A percentile compares a stretch with the other conserved stretches of the same genome.
phyloP scores from a whole-genome alignment of 64 coral and sea anemone genomes.

The Actinia tenebrosa region DNA sequence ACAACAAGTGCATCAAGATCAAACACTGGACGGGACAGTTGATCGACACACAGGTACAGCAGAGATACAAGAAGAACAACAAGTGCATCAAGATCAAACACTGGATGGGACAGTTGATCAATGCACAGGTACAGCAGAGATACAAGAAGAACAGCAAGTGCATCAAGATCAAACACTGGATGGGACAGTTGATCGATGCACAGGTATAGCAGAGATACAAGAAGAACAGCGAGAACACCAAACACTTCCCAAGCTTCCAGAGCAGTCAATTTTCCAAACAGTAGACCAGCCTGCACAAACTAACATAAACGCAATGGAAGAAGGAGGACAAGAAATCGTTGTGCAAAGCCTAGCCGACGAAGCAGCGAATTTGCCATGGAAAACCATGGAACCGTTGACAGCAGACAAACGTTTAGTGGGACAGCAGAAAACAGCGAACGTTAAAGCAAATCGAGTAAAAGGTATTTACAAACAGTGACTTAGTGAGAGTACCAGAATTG shows the following conservation, averaged over 20 bases:
- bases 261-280: background rate
- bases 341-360: constrained; percentile 24
- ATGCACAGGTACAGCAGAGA: background rate
- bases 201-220: background rate
- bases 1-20: background rate
- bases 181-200: background rate
- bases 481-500: too few relatives aligned
- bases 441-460: background rate
- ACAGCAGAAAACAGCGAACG: background rate
- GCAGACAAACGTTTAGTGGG: background rate
- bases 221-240: too few relatives aligned
- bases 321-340: constrained; percentile 13
- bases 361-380: constrained; percentile 9
- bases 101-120: background rate
- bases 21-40: background rate
- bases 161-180: background rate
- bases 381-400: background rate
- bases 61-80: background rate
- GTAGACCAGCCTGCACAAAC: too few relatives aligned
- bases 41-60: background rate
- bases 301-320: background rate
- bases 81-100: background rate
- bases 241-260: background rate
- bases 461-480: background rate
- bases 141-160: background rate